These are phyloP conservation scores for Gryon sp. DNA, from an alignment of 1,140 invertebrate genomes.

Conservation along the genomic window DNA sequence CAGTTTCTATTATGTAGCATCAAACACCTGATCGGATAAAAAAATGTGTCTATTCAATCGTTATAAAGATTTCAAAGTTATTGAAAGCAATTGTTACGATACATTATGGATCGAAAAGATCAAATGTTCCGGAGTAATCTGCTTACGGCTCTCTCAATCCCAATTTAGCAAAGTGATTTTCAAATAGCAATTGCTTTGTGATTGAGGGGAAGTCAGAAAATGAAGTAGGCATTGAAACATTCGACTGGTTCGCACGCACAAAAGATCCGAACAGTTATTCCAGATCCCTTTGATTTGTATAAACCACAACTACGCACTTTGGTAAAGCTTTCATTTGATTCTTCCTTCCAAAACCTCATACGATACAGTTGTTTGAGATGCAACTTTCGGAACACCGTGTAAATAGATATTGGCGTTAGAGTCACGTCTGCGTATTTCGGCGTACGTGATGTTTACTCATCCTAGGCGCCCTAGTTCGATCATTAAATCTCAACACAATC, in stretches of 20 bases:
- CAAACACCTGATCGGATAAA: too few species aligned
- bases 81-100: slow-evolving; percentile 43
- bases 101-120: slow-evolving; percentile 28
- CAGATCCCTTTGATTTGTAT: slow-evolving; percentile 3
- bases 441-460: slow-evolving; percentile 61
- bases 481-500: slow-evolving; percentile 55
- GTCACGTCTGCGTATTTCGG: slow-evolving; percentile 63
- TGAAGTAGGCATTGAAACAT: slow-evolving; percentile 31
- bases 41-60: too few species aligned
- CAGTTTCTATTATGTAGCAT: too few species aligned
- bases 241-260: slow-evolving; percentile 23
- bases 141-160: neutral
- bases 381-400: slow-evolving; percentile 38
- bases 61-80: too few species aligned
- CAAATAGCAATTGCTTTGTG: too few species aligned
- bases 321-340: slow-evolving; percentile 1
- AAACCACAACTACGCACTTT: slow-evolving; percentile 20
- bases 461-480: slow-evolving; percentile 52
- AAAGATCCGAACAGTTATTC: slow-evolving; percentile 19
- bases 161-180: slow-evolving; percentile 40
- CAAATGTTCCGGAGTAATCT: slow-evolving; percentile 11
- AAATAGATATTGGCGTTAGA: slow-evolving; percentile 60
- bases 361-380: slow-evolving; percentile 3
- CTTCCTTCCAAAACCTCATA: slow-evolving; percentile 20
- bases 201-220: too few species aligned